Conservation (phyloP, 2,797 vertebrate species). For the Microcaecilia unicolor region DNA sequence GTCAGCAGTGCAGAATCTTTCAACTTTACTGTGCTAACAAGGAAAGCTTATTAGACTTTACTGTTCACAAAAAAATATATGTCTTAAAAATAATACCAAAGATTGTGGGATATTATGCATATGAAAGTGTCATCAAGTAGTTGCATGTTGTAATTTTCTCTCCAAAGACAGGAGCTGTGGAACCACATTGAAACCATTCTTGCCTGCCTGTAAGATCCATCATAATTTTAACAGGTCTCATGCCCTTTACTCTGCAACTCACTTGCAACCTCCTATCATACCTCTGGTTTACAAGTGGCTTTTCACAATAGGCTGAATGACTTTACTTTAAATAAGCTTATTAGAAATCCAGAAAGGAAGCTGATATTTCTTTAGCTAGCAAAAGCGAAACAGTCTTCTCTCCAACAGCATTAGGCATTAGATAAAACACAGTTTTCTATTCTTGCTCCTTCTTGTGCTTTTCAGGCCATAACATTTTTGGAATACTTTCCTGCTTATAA, state of each 20-base stretch:
- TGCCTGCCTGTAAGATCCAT: neutral
- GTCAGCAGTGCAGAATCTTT: no score
- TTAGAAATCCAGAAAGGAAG: no score
- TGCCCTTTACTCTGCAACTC: neutral
- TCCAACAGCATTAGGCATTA: no score
- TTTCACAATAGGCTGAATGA: neutral
- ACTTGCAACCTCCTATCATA: constrained; percentile 6
- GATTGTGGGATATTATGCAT: constrained; percentile 12
- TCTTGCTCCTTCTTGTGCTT: no score
- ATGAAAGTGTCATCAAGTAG: constrained; percentile 24
- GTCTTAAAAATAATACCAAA: constrained; percentile 19
- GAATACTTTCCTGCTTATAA: no score
- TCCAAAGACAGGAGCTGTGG: constrained; percentile 6
- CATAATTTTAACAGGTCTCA: constrained; percentile 28
- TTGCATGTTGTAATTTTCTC: constrained; percentile 42
- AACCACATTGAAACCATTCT: neutral
- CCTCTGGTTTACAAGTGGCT: constrained; percentile 21
- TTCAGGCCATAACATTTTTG: no score
- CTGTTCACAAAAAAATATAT: constrained; percentile 1
- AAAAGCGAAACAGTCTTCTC: no score
- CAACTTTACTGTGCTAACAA: constrained; percentile 1
- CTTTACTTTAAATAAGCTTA: no score
- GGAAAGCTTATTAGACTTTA: constrained; percentile 17
- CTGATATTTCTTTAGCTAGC: no score
- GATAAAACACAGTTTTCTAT: no score